Percentiles rank a stretch among this genome's conserved stretches.
Evolutionary conservation across 2,797 vertebrate genomes (phyloP).

Genomic region (Rhodeus uyekii): DNA sequence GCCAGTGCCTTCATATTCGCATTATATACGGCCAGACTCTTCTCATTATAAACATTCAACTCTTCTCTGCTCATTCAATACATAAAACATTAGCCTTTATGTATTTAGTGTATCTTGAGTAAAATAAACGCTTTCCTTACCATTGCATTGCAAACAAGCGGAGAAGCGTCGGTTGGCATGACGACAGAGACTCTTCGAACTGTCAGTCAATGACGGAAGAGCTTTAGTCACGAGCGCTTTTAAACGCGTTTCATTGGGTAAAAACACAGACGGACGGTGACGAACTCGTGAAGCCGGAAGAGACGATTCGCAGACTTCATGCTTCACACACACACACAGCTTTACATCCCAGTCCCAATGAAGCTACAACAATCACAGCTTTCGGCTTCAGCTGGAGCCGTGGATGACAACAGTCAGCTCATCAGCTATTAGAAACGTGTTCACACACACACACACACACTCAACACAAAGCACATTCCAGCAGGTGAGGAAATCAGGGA

Average conservation of each 20-base stretch:
- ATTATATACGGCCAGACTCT: no score
- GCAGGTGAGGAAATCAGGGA: slow-evolving; percentile 56
- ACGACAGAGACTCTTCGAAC: no score
- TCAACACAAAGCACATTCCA: slow-evolving; percentile 11
- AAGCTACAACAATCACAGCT: background rate
- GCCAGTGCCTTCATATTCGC: no score
- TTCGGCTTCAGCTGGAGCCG: background rate
- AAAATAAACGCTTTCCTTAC: background rate
- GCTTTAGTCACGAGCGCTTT: background rate
- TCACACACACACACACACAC: background rate
- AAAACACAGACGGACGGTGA: background rate
- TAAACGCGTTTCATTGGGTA: background rate
- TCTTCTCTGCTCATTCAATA: no score
- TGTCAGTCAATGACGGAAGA: no score
- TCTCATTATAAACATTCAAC: no score
- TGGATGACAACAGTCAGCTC: background rate
- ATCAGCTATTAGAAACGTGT: background rate
- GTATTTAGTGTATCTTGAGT: background rate
- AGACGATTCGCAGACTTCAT: background rate
- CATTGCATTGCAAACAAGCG: background rate
- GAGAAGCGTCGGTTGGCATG: no score
- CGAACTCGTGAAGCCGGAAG: background rate
- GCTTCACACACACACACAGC: background rate
- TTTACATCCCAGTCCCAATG: background rate
- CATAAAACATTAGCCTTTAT: background rate